Evolutionary conservation across 2,797 vertebrate species (phyloP), one percentile per base, ranked within the genome.

Genomic region (Bufotes viridis): DNA sequence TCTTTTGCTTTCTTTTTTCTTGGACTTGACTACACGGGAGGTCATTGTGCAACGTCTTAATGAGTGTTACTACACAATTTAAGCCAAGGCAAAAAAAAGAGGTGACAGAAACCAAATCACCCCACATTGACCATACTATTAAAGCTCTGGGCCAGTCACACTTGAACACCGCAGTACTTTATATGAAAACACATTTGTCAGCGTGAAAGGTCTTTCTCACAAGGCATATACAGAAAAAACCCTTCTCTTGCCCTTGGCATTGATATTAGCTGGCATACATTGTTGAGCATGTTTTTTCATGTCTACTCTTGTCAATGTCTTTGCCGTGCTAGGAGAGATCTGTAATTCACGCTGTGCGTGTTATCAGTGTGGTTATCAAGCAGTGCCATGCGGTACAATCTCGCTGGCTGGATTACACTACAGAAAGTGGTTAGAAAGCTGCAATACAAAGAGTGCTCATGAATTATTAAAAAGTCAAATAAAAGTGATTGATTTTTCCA

Each of bases 361-460:
- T 34, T 75, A 81, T 81, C 65, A 53, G 61, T 20, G 26, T 42
- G 67, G 65, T 67, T 75, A 81, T 70, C 65, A 81, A 67, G 7
- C 70, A 14, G 79, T 87, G 79, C 86, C 86, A 74, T 24, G 65
- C 18, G 57, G 79, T 79, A 75, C 69, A 75, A 75, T 61, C 55
- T 61, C 2, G 12, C 74, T 87, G 85, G 85, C 78, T 74, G 18
- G 57, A 58, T 51, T 63, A 78, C 84, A 85, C 15, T 24, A 79
- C 34, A 65, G 18, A 69, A 78, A 14, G 24, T 29, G 18, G 20
- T 51, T 60, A 24, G 60, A 29, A 85, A 29, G 72, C 58, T 12
- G 29, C 18, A 81, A 58, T 24, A 60, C 4, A 61, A 61, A 61
- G 53, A 51, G 80, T n/a, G 9, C 42, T 63, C 20, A 17, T 49